A percentile compares a stretch with the other conserved stretches of the same genome.
These are phyloP conservation scores for Tapera naevia DNA, from an alignment of 2,797 vertebrate genomes.

Conservation along the genomic window DNA sequence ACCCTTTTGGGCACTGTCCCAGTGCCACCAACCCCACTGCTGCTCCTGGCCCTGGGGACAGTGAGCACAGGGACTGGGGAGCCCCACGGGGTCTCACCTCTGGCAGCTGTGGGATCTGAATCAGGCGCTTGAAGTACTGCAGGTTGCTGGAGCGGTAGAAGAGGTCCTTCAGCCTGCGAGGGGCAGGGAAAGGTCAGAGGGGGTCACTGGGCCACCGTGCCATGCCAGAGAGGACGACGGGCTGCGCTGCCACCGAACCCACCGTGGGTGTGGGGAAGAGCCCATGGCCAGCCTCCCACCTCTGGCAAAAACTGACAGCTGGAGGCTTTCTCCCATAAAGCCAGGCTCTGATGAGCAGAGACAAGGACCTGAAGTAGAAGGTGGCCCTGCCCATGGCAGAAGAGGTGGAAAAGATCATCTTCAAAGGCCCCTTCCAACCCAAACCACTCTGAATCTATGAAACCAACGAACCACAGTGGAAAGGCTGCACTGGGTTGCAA, in stretches of 20 bases:
- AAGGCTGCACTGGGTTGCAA: neutral
- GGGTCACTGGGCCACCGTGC: rapidly evolving
- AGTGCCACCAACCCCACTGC: neutral
- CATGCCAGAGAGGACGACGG: neutral
- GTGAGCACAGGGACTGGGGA: rapidly evolving
- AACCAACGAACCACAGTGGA: neutral
- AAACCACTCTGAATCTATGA: neutral
- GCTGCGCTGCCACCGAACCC: neutral
- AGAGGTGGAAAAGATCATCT: neutral
- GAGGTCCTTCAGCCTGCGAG: slow-evolving; percentile 89
- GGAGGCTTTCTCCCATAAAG: neutral
- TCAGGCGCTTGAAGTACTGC: slow-evolving; percentile 97
- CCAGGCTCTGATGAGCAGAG: neutral
- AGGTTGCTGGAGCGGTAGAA: slow-evolving; percentile 98
- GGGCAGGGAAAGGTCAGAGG: neutral
- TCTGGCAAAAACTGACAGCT: neutral
- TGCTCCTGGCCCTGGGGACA: neutral
- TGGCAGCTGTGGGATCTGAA: slow-evolving; percentile 97
- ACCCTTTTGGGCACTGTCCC: neutral
- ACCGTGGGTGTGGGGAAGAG: neutral
- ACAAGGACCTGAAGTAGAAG: neutral
- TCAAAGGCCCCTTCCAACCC: neutral
- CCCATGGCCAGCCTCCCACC: neutral
- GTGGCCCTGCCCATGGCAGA: neutral
- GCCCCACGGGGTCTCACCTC: slow-evolving; percentile 84